phyloP scores from a whole-genome alignment of 1,140 invertebrate genomes.

The Drosophila mauritiana region DNA sequence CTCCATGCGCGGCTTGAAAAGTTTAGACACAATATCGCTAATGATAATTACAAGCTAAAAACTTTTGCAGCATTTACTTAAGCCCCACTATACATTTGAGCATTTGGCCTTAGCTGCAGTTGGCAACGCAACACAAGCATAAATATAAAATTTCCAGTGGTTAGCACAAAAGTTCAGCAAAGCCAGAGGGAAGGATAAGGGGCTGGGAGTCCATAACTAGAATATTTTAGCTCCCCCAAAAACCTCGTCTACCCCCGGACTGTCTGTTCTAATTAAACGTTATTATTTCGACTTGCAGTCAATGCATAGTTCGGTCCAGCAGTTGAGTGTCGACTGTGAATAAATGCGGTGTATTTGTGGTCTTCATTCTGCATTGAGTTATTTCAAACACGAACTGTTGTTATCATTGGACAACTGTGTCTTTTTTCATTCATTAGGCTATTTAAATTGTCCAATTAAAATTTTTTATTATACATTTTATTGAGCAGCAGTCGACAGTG shows the following conservation, averaged over 20 bases:
- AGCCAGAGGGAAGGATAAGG: constrained; percentile 25
- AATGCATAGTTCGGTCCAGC: constrained; percentile 9
- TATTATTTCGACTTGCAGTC: constrained; percentile 24
- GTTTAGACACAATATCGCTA: constrained; percentile 82
- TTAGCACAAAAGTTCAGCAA: constrained; percentile 57
- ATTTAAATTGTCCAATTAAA: too few species aligned
- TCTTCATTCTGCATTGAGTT: background rate
- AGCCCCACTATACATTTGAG: constrained; percentile 17
- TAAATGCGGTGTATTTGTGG: background rate
- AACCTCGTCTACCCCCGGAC: background rate
- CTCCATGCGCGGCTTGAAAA: constrained; percentile 70
- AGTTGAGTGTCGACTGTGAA: background rate
- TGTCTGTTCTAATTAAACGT: constrained; percentile 42
- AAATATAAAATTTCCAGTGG: constrained; percentile 72
- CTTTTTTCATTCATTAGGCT: too few species aligned
- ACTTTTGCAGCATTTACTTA: constrained; percentile 68
- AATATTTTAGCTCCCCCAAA: background rate
- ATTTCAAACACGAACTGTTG: background rate
- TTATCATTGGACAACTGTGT: too few species aligned
- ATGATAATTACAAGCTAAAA: constrained; percentile 82
- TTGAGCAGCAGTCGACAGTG: too few species aligned
- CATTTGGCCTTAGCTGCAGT: constrained; percentile 62
- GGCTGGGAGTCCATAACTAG: background rate
- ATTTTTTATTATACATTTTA: too few species aligned
- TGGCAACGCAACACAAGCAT: constrained; percentile 73